phyloP scores from a whole-genome alignment of 35 echinoderm and acorn worm species.

The Heliocidaris erythrogramma region DNA sequence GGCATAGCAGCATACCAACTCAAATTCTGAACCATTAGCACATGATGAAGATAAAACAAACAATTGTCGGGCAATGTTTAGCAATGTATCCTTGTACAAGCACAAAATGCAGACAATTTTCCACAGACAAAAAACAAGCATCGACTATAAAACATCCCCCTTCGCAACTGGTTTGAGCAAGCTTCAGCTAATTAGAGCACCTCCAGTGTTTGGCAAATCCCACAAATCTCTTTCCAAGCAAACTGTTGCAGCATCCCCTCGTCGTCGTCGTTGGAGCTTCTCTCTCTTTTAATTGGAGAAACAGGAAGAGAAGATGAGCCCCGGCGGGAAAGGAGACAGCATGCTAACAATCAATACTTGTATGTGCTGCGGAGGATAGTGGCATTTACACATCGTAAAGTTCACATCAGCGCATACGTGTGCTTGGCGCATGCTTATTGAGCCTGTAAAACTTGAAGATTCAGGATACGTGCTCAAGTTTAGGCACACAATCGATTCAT shows the following conservation, averaged over 20 bases:
- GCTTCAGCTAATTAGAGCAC: not conserved
- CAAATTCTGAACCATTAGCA: too few species aligned
- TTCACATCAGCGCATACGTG: not conserved
- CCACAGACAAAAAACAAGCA: too few species aligned
- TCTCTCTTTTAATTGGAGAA: not conserved
- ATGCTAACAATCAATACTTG: not conserved
- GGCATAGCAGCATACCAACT: too few species aligned
- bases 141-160: not conserved
- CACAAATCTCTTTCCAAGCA: not conserved
- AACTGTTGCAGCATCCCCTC: not conserved
- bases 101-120: too few species aligned
- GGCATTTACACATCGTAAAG: not conserved
- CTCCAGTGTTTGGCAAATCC: not conserved
- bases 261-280: not conserved
- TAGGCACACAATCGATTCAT: not conserved
- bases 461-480: not conserved
- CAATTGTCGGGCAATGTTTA: too few species aligned
- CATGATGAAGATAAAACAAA: too few species aligned
- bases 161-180: not conserved
- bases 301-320: not conserved
- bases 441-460: not conserved
- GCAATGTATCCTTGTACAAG: too few species aligned
- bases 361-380: not conserved
- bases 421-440: not conserved
- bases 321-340: not conserved